phyloP scores from a whole-genome alignment of 1,140 invertebrate species.

The Drosophila mayri region DNA sequence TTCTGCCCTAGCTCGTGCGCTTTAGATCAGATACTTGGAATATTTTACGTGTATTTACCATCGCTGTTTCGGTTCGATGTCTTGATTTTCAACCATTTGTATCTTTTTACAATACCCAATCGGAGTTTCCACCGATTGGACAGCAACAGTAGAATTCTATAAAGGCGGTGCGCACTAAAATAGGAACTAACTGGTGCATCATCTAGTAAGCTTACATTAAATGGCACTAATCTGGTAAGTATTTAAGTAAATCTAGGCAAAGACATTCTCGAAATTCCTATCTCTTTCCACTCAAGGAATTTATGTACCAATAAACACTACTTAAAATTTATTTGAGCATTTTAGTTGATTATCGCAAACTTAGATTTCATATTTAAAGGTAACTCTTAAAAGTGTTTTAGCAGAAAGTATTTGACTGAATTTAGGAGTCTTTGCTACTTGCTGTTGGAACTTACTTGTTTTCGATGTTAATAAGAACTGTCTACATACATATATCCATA shows the following conservation, averaged over 20 bases:
- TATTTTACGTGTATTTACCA: slow-evolving; percentile 83
- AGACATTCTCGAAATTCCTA: not conserved
- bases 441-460: slow-evolving; percentile 29
- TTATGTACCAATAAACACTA: not conserved
- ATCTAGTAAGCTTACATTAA: slow-evolving; percentile 63
- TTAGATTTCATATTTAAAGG: not conserved
- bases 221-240: slow-evolving; percentile 50
- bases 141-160: slow-evolving; percentile 57
- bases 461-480: slow-evolving; percentile 11
- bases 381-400: not conserved
- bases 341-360: slow-evolving; percentile 1
- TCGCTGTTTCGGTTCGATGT: slow-evolving; percentile 64
- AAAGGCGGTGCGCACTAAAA: slow-evolving; percentile 8
- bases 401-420: not conserved
- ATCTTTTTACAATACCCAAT: slow-evolving; percentile 73
- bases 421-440: not conserved
- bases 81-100: slow-evolving; percentile 24
- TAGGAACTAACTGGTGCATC: slow-evolving; percentile 26
- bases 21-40: slow-evolving; percentile 57
- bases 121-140: slow-evolving; percentile 22
- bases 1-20: slow-evolving; percentile 54
- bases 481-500: not conserved
- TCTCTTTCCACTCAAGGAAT: not conserved
- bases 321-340: not conserved
- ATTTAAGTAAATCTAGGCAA: slow-evolving; percentile 2